Conservation (phyloP, 2,113 vertebrate species). For the Elaphurus davidianus region DNA sequence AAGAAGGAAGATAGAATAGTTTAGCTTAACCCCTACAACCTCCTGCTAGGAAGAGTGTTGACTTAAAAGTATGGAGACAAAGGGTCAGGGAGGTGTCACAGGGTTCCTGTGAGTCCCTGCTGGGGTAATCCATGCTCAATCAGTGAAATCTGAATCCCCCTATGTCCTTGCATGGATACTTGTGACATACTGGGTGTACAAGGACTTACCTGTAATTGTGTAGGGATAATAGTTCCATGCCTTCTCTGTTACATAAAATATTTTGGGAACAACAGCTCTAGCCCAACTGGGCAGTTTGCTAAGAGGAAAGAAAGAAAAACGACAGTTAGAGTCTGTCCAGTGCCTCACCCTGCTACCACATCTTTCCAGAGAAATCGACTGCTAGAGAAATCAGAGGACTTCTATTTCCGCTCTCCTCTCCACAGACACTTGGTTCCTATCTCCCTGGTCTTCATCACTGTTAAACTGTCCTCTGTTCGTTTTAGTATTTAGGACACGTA, state of each 20-base stretch:
- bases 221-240: constrained; percentile 99
- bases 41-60: neutral
- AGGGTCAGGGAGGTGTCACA: neutral
- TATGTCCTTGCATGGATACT: neutral
- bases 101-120: neutral
- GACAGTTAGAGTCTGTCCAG: neutral
- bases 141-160: neutral
- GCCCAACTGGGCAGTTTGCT: constrained; percentile 99
- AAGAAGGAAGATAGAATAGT: neutral
- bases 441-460: neutral
- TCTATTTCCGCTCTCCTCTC: neutral
- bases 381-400: neutral
- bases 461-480: neutral
- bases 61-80: neutral
- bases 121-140: neutral
- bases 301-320: constrained; percentile 71
- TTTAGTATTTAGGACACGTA: neutral
- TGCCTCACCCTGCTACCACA: neutral
- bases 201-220: constrained; percentile 94
- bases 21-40: neutral
- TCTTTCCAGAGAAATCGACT: neutral
- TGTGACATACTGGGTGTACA: fast-evolving
- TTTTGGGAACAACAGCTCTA: constrained; percentile 97
- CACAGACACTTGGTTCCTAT: fast-evolving
- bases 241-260: constrained; percentile 99